These are phyloP conservation scores for Pelobates cultripes DNA, from an alignment of 2,797 vertebrate species.

Conservation along the genomic window DNA sequence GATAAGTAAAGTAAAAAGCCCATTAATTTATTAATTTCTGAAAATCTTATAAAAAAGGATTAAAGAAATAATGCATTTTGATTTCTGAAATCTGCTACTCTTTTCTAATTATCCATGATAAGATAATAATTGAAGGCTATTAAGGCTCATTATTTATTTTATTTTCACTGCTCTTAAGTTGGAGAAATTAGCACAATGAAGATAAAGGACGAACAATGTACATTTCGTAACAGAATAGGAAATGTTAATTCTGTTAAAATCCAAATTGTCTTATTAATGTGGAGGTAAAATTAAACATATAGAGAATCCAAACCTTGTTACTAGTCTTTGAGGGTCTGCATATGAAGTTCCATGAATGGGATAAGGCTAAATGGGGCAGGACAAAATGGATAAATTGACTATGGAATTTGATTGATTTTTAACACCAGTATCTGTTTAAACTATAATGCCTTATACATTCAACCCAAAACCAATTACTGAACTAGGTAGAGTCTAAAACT, in stretches of 20 bases:
- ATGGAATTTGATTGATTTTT: no score
- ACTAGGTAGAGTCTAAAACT: no score
- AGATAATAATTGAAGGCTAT: conserved; percentile 51
- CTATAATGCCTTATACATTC: no score
- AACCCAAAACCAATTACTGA: no score
- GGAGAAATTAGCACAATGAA: conserved; percentile 27
- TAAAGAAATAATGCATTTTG: conserved; percentile 42
- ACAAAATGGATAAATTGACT: no score
- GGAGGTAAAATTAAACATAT: no score
- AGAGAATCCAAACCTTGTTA: no score
- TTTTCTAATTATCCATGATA: conserved; percentile 53
- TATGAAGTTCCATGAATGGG: no score
- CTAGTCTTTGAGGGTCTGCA: no score
- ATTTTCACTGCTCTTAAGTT: conserved; percentile 41
- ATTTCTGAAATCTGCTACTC: conserved; percentile 43
- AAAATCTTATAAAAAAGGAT: conserved; percentile 48
- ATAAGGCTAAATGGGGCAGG: no score
- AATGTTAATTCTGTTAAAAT: neutral
- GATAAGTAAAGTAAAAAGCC: conserved; percentile 50
- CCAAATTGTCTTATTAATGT: no score
- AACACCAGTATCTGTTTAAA: no score
- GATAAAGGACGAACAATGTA: conserved; percentile 41
- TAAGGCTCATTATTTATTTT: conserved; percentile 49
- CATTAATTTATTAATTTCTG: conserved; percentile 46
- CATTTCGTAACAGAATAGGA: conserved; percentile 2